Percentiles rank a stretch among this genome's conserved stretches.
These are phyloP conservation scores for Pycnonotus jocosus DNA, from an alignment of 2,113 vertebrate species.

Conservation along the genomic window DNA sequence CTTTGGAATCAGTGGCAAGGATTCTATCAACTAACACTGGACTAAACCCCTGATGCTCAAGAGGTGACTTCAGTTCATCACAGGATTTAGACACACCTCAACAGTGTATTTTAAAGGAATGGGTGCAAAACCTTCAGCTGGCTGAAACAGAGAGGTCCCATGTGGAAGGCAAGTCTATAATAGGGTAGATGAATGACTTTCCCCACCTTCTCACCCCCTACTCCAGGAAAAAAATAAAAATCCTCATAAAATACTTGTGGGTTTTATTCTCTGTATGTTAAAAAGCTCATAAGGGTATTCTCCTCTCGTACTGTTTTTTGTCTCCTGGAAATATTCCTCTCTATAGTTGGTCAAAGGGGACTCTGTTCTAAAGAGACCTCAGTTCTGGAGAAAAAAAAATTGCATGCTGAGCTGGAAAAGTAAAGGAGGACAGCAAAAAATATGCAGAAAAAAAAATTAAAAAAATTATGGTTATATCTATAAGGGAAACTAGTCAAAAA, in stretches of 20 bases:
- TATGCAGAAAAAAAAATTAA: background rate
- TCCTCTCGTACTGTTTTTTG: background rate
- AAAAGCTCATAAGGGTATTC: background rate
- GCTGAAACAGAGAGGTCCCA: background rate
- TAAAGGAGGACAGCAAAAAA: background rate
- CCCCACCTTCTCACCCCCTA: rapidly evolving
- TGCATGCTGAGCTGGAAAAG: background rate
- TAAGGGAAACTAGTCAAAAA: background rate
- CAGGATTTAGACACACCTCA: background rate
- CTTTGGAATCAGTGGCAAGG: background rate
- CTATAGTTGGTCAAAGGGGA: background rate
- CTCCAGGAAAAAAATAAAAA: background rate
- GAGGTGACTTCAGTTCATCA: background rate
- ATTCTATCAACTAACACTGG: background rate
- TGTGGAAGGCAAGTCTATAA: background rate
- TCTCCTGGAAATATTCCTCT: background rate
- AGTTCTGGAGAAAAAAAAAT: background rate
- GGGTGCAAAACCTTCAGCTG: background rate
- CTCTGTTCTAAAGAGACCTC: background rate
- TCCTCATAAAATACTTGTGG: background rate
- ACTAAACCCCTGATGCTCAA: background rate
- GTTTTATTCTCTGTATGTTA: background rate
- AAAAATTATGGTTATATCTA: background rate
- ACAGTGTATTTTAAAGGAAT: background rate
- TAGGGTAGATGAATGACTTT: background rate